Evolutionary conservation across 2,113 vertebrate genomes (phyloP).

Genomic region (Paralichthys olivaceus): DNA sequence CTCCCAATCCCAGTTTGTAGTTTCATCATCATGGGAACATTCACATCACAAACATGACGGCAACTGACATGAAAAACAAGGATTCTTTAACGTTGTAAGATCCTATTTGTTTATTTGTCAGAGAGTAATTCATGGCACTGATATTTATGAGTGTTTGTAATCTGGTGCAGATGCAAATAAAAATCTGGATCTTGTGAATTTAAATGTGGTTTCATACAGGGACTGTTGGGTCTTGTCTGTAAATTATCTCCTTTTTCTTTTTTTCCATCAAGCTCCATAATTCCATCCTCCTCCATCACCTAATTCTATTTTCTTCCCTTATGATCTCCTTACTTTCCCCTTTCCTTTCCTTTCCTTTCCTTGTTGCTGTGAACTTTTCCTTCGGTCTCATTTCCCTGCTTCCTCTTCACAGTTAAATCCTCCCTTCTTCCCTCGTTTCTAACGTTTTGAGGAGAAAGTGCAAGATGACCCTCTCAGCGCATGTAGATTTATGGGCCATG

Average conservation of each 20-base stretch:
- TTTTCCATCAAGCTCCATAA: neutral
- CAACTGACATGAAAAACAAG: constrained; percentile 1
- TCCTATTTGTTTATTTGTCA: no score
- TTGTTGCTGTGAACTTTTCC: constrained; percentile 6
- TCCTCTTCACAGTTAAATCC: constrained; percentile 17
- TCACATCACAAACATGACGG: neutral
- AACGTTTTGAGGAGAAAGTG: constrained; percentile 30
- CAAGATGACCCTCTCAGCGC: constrained; percentile 35
- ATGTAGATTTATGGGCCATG: constrained; percentile 66
- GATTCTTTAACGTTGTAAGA: no score
- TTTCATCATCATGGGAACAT: neutral
- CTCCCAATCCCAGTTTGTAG: neutral
- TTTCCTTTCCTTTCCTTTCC: neutral
- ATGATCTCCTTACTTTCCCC: neutral
- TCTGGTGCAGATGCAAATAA: no score
- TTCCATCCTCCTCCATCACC: neutral
- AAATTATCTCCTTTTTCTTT: neutral
- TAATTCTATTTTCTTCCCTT: neutral
- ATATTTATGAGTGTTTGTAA: no score
- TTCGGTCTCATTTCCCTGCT: neutral
- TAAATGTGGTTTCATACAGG: no score
- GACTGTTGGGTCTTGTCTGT: neutral
- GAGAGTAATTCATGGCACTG: no score
- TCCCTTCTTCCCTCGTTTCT: neutral
- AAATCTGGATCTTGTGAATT: no score